Base-by-base conservation (phyloP, 2,888 invertebrate species). In the Falcaria lacertinaria region DNA sequence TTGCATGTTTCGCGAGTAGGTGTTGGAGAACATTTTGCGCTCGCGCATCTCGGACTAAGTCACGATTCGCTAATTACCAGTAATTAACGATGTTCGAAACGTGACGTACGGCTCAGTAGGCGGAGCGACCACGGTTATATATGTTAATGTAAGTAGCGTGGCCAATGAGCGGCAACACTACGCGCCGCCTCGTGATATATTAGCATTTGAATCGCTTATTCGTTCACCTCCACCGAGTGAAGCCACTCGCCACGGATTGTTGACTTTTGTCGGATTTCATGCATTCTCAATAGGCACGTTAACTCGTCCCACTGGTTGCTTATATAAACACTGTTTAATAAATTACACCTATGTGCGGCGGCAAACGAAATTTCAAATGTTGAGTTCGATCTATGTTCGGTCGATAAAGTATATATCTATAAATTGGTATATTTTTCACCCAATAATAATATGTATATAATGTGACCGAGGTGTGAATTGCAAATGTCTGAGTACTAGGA, bases 201-300 rank as follows among this genome's bases (percentile, higher is more conserved):
- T 89, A 87, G 80, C 85, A 86, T 88, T 88, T 82, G 82, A 85
- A 87, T 79, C 81, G 84, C 72, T 84, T 81, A 83, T 84, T 83
- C 83, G 82, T 78, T 76, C 68, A 54, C 59, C 64, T 65, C 65
- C 65, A 63, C 54, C 54, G 58, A 60, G 57, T 61, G 59, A 59
- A 59, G 55, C 70, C 66, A 59, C 66, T 63, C 61, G 43, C 57
- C 64, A 62, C 60, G 53, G 38, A 47, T 48, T 56, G 46, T 41
- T 55, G 41, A 72, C 74, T 74, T 82, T 78, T 73, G 76, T 78
- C 59, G 68, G 74, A 69, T 74, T 76, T 68, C 72, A 77, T 70
- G 77, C 78, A 76, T 80, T 79, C 71, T 67, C 60, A 66, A 69
- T 66, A 67, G 66, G 60, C 63, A 52, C 61, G 54, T 54, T 59